Evolutionary conservation across 92 coral and sea anemone genomes (phyloP).

Genomic region (Plumapathes pennacea): DNA sequence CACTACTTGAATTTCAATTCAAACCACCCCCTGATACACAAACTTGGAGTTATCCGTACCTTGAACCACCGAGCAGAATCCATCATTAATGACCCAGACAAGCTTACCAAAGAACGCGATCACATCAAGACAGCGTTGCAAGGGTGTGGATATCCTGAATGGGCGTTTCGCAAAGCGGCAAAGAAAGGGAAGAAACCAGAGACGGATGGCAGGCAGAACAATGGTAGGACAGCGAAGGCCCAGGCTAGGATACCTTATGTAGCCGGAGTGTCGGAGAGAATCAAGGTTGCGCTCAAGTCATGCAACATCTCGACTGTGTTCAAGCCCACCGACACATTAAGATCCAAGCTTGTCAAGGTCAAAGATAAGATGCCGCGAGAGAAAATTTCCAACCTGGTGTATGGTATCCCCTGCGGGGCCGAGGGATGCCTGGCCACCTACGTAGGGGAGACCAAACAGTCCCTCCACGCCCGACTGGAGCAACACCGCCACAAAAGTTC

Average conservation of each 20-base stretch:
- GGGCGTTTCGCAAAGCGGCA: slow-evolving; percentile 12
- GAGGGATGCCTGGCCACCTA: slow-evolving; percentile 7
- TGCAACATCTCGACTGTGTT: slow-evolving; percentile 7
- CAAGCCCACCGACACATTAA: slow-evolving; percentile 13
- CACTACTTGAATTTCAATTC: background rate
- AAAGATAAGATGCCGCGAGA: slow-evolving; percentile 29
- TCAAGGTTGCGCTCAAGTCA: slow-evolving; percentile 13
- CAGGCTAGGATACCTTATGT: slow-evolving; percentile 17
- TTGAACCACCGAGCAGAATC: background rate
- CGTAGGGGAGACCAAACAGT: slow-evolving; percentile 36
- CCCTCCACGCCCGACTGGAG: slow-evolving; percentile 25
- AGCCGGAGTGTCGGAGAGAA: slow-evolving; percentile 12
- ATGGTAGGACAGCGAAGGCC: background rate
- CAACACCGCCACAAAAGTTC: slow-evolving; percentile 25
- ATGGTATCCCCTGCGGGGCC: slow-evolving; percentile 26
- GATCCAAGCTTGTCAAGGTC: slow-evolving; percentile 6
- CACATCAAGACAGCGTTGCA: slow-evolving; percentile 14
- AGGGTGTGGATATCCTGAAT: slow-evolving; percentile 7
- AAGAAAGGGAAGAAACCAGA: background rate
- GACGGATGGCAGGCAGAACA: background rate
- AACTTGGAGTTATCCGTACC: slow-evolving; percentile 6
- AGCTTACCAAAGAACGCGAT: slow-evolving; percentile 1
- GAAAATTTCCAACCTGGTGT: slow-evolving; percentile 25
- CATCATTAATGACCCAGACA: slow-evolving; percentile 1
- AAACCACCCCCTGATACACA: slow-evolving; percentile 8